Evolutionary conservation across 2,888 invertebrate genomes (phyloP), one percentile per base, ranked within the genome.

Genomic region (Acleris sparsana): DNA sequence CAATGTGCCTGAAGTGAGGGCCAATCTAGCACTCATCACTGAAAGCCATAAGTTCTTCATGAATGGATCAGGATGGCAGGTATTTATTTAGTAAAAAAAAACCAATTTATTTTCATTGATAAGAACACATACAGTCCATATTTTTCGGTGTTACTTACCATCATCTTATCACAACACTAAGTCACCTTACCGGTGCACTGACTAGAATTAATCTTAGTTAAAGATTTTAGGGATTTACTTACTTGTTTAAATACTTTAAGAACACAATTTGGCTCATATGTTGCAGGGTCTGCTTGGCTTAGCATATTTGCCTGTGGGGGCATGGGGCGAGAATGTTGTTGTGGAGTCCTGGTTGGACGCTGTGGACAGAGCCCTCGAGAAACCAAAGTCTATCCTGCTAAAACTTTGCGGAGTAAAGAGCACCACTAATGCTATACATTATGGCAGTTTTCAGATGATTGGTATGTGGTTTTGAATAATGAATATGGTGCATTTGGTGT

Each of bases 1-100:
- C 5, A 74, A 79, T 7, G 75, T 92, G 6, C 86, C 88, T 5
- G 86, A 89, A 79, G 88, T 94, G 1, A 83, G 83, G 56, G 87
- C 93, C 69, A 91, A 93, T 69, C 86, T 95, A 56, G 94, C 94
- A 11, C 89, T 93, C 20, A 95, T 95, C 66, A 92, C 89, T 7
- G 84, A 89, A 29, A 93, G 94, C 52, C 85, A 90, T 58, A 88
- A 93, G 57, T 94, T 95, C 78, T 95, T 94, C 72, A 93, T 94
- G 79, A 94, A 94, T 76, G 93, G 93, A 6, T 94, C 94, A 5
- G 88, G 93, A 66, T 95, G 94, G 94, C 94, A 95, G 88, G 93
- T 93, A 75, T 67, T 53, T 29, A 11, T 56, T 9, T 9, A 7
- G 5, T 29, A 9, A 9, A 33, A 33, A 9, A 33, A 33, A 33